phyloP scores from a whole-genome alignment of 2,113 vertebrate genomes.

The Embiotoca jacksoni region DNA sequence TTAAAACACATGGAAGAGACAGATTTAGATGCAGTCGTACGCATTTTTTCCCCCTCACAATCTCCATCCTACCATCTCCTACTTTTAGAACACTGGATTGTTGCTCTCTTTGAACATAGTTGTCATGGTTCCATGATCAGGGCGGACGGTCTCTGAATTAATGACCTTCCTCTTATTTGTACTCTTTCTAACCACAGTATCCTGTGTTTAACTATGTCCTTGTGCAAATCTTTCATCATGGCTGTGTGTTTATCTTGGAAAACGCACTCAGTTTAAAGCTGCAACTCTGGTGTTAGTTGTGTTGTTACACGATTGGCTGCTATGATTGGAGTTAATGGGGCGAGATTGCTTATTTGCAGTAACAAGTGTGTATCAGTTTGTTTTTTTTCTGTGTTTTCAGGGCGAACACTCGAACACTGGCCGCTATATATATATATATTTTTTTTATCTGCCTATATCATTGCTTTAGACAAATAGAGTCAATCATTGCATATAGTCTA shows the following conservation, averaged over 20 bases:
- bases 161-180: constrained; percentile 7
- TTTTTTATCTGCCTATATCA: not conserved
- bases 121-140: constrained; percentile 27
- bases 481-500: not conserved
- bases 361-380: constrained; percentile 32
- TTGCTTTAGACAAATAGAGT: not conserved
- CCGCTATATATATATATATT: not conserved
- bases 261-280: constrained; percentile 25
- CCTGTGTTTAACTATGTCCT: constrained; percentile 16
- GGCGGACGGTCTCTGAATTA: constrained; percentile 16
- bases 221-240: constrained; percentile 32
- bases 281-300: constrained; percentile 13
- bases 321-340: constrained; percentile 32
- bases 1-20: not conserved
- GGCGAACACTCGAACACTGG: not conserved
- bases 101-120: not conserved
- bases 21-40: not conserved
- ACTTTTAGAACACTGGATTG: not conserved
- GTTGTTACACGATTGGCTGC: constrained; percentile 23
- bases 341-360: constrained; percentile 42
- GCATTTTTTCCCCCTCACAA: too few relatives aligned
- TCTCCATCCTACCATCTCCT: too few relatives aligned
- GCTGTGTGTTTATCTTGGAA: constrained; percentile 35
- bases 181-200: not conserved
- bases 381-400: constrained; percentile 3